Conservation (phyloP, 2,888 invertebrate genomes). For the Tachina fera region DNA sequence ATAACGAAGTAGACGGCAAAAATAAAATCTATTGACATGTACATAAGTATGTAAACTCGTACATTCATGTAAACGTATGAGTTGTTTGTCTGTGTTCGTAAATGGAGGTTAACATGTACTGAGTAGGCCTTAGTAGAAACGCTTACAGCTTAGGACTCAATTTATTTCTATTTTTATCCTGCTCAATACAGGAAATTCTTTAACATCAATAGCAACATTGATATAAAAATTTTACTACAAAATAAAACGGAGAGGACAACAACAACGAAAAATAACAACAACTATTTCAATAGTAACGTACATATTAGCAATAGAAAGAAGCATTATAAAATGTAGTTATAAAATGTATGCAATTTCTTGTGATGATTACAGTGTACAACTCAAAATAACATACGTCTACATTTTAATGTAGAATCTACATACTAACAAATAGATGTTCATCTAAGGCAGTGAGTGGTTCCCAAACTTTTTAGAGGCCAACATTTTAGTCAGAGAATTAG, state of each 20-base stretch:
- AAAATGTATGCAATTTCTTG: conserved; percentile 60
- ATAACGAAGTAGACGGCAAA: background rate
- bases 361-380: conserved; percentile 50
- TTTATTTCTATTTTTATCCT: conserved; percentile 41
- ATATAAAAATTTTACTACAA: conserved; percentile 9
- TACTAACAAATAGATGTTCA: no score
- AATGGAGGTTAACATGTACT: conserved; percentile 29
- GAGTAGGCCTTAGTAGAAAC: conserved; percentile 33
- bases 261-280: background rate
- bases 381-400: conserved; percentile 38
- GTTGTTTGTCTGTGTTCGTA: conserved; percentile 16
- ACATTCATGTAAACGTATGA: conserved; percentile 36
- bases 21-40: no score
- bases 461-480: no score
- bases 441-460: no score
- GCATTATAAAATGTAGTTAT: conserved; percentile 51
- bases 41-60: no score
- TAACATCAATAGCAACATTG: conserved; percentile 53
- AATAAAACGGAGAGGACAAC: conserved; percentile 8
- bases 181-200: conserved; percentile 64
- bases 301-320: conserved; percentile 40
- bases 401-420: no score
- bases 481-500: no score
- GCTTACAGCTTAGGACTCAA: conserved; percentile 50
- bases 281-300: conserved; percentile 30